Percentiles rank a stretch among this genome's conserved stretches.
Conservation (phyloP, 1,140 invertebrate genomes). For the Lordiphosa clarofinis region DNA sequence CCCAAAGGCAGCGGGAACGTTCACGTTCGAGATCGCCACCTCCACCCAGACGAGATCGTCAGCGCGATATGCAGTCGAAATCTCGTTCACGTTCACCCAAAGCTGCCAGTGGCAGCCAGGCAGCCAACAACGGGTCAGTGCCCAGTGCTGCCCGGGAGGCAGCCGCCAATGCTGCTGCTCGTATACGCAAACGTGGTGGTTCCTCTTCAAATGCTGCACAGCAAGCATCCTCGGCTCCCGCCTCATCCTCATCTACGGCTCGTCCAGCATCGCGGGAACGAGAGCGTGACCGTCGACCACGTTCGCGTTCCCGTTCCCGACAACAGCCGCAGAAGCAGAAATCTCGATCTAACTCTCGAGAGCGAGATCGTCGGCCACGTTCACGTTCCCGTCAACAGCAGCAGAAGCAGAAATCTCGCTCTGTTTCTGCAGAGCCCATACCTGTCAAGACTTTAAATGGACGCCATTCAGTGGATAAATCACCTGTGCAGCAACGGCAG, state of each 20-base stretch:
- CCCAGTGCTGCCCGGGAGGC: conserved; percentile 59
- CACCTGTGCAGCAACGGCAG: conserved; percentile 29
- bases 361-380: conserved; percentile 38
- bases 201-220: conserved; percentile 32
- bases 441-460: conserved; percentile 79
- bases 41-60: conserved; percentile 47
- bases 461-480: conserved; percentile 50
- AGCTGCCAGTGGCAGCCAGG: conserved; percentile 1
- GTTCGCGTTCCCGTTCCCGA: conserved; percentile 49
- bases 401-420: conserved; percentile 58
- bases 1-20: conserved; percentile 54
- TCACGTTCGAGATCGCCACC: conserved; percentile 40
- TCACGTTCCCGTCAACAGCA: conserved; percentile 50
- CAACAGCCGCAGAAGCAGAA: conserved; percentile 16
- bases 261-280: conserved; percentile 42
- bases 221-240: conserved; percentile 8
- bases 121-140: conserved; percentile 47
- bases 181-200: conserved; percentile 58
- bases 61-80: conserved; percentile 41
- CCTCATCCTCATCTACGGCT: not conserved
- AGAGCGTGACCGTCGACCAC: conserved; percentile 35
- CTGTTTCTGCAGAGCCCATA: conserved; percentile 59
- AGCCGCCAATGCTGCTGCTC: conserved; percentile 65
- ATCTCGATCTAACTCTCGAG: conserved; percentile 73
- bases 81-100: conserved; percentile 49